phyloP scores from a whole-genome alignment of 2,797 vertebrate species.

The Chelmon rostratus region DNA sequence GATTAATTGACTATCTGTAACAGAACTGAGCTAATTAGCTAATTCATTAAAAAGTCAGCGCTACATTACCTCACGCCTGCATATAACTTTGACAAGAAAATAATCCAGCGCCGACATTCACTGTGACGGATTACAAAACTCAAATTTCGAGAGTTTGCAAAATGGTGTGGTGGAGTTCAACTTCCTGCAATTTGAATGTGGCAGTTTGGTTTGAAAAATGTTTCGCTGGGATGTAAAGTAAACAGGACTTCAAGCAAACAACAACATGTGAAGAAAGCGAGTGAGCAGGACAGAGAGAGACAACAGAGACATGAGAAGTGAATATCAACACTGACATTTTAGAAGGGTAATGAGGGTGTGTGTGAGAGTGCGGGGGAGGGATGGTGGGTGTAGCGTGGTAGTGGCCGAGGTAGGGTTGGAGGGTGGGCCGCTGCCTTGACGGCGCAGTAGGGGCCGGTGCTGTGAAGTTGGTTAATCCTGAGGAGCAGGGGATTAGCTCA shows the following conservation, averaged over 20 bases:
- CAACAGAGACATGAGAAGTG: conserved; percentile 27
- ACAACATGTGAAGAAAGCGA: background rate
- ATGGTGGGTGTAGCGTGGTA: conserved; percentile 4
- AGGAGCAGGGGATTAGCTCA: conserved; percentile 83
- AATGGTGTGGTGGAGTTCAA: conserved; percentile 11
- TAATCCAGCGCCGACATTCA: background rate
- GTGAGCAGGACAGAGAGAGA: background rate
- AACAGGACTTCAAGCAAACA: conserved; percentile 9
- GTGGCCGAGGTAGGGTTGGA: conserved; percentile 20
- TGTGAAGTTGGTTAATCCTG: conserved; percentile 85
- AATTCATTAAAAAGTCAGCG: background rate
- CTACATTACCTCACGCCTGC: too few species aligned
- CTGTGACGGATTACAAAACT: conserved; percentile 7
- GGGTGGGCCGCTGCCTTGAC: conserved; percentile 64
- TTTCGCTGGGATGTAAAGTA: background rate
- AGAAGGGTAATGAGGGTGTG: conserved; percentile 26
- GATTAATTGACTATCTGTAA: background rate
- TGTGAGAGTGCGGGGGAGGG: conserved; percentile 16
- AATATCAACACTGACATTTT: conserved; percentile 47
- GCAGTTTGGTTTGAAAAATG: background rate
- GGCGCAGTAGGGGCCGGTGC: conserved; percentile 77
- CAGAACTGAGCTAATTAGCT: background rate
- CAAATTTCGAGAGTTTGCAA: background rate
- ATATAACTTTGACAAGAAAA: background rate
- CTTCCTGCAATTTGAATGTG: background rate